These are phyloP conservation scores for Latrodectus hesperus DNA, from an alignment of 2,888 invertebrate species.

Conservation along the genomic window DNA sequence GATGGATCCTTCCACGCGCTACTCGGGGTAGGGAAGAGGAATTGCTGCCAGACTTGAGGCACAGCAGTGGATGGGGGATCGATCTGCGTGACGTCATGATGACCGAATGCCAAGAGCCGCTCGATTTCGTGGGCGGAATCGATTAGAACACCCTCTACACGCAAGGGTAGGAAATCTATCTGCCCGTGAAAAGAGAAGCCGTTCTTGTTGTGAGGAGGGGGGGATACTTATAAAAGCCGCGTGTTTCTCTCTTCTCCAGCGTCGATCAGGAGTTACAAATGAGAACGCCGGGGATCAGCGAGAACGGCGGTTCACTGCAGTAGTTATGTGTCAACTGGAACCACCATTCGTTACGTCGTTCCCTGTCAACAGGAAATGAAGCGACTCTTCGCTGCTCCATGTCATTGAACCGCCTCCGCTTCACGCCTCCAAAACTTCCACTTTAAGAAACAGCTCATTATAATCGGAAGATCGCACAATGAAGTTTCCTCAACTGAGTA, in stretches of 20 bases:
- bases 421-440: background rate
- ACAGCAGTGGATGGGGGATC: constrained; percentile 9
- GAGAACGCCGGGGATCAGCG: background rate
- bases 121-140: constrained; percentile 34
- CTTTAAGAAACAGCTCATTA: too few species aligned
- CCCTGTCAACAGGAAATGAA: constrained; percentile 2
- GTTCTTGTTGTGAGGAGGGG: background rate
- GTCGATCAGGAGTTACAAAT: background rate
- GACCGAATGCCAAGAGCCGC: background rate
- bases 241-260: background rate
- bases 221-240: background rate
- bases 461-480: too few species aligned
- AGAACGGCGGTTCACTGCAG: background rate
- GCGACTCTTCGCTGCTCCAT: background rate
- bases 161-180: background rate
- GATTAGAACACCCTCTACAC: constrained; percentile 11
- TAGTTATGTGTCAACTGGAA: background rate
- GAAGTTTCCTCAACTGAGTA: too few species aligned
- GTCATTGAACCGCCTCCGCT: background rate
- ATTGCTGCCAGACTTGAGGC: background rate
- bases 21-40: constrained; percentile 1
- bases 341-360: background rate
- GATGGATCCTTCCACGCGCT: background rate
- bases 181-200: constrained; percentile 7
- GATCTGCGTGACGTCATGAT: constrained; percentile 25